Conservation (phyloP, 2,888 invertebrate species). For the Leptothorax acervorum region DNA sequence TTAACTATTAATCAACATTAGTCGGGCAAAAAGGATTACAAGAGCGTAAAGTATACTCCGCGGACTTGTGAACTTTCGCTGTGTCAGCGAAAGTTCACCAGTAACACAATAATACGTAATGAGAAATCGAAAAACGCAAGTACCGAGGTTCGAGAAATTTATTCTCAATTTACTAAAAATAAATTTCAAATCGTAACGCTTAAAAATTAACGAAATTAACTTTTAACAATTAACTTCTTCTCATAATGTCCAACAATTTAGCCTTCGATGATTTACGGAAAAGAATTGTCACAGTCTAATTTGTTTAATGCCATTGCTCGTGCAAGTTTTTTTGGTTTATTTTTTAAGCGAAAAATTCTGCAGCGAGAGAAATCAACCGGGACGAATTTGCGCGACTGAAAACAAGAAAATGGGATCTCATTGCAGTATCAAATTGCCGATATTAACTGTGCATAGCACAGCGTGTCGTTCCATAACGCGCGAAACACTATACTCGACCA, state of each 20-base stretch:
- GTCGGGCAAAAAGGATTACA: not conserved
- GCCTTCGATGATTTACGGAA: not conserved
- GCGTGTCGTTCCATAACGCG: slow-evolving; percentile 66
- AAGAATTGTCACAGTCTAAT: not conserved
- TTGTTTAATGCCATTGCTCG: not conserved
- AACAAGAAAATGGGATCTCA: slow-evolving; percentile 7
- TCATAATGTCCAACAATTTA: not conserved
- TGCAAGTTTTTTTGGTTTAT: not conserved
- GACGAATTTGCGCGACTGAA: slow-evolving; percentile 27
- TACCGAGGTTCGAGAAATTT: not conserved
- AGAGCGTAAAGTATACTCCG: not conserved
- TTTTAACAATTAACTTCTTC: not conserved
- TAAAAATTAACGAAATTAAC: not conserved
- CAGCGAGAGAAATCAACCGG: slow-evolving; percentile 14
- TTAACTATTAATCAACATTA: slow-evolving; percentile 25
- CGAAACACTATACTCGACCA: slow-evolving; percentile 58
- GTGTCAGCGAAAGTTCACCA: not conserved
- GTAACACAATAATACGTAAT: not conserved
- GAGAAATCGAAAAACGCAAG: not conserved
- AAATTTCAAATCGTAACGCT: not conserved
- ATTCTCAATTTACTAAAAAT: not conserved
- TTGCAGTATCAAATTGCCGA: slow-evolving; percentile 58
- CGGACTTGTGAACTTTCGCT: too few relatives aligned
- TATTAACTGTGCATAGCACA: slow-evolving; percentile 62
- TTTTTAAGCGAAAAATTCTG: not conserved